phyloP scores from a whole-genome alignment of 2,797 vertebrate genomes.

The Simalia tracyae region DNA sequence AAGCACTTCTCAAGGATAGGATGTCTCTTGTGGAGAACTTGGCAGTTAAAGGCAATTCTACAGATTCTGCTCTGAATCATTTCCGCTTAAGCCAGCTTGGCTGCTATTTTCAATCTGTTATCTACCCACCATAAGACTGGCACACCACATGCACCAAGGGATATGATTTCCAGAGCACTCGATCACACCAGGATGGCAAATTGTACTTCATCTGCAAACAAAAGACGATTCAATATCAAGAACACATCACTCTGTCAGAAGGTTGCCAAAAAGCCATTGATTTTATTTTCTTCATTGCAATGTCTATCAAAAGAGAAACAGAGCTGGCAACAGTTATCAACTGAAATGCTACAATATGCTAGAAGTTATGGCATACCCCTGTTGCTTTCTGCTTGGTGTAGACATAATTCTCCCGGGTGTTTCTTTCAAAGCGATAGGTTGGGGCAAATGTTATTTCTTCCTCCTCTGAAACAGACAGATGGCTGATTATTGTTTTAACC shows the following conservation, averaged over 20 bases:
- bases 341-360: slow-evolving; percentile 1
- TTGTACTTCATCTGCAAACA: slow-evolving; percentile 93
- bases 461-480: slow-evolving; percentile 81
- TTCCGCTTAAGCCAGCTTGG: slow-evolving; percentile 65
- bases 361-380: slow-evolving; percentile 79
- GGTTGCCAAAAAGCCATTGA: slow-evolving; percentile 4
- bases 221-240: slow-evolving; percentile 55
- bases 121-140: slow-evolving; percentile 92
- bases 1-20: slow-evolving; percentile 7
- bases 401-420: slow-evolving; percentile 89
- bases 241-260: slow-evolving; percentile 12
- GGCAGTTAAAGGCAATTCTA: slow-evolving; percentile 58
- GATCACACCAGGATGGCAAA: slow-evolving; percentile 97
- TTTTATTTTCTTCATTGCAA: neutral
- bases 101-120: slow-evolving; percentile 64
- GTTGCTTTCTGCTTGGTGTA: slow-evolving; percentile 98
- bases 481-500: slow-evolving; percentile 18
- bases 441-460: slow-evolving; percentile 97
- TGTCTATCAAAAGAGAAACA: neutral
- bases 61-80: slow-evolving; percentile 64
- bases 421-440: slow-evolving; percentile 94
- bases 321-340: neutral
- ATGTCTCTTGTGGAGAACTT: slow-evolving; percentile 51
- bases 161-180: slow-evolving; percentile 94
- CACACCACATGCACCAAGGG: slow-evolving; percentile 92